These are phyloP conservation scores for Drosophila paulistorum DNA, from an alignment of 1,140 invertebrate genomes.

Conservation along the genomic window DNA sequence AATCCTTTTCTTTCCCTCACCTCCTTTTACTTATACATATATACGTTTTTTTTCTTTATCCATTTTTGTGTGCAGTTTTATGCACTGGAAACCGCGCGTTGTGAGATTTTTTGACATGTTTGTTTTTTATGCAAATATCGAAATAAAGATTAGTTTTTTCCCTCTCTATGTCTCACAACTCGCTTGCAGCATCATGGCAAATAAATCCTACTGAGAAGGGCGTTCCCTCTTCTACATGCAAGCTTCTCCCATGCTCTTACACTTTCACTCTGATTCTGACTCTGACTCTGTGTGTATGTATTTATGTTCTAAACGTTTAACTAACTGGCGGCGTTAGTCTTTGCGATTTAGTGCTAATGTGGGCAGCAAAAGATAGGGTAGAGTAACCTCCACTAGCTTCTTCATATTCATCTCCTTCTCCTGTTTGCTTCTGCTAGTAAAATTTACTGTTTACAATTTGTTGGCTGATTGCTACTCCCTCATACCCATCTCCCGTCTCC, in stretches of 20 bases:
- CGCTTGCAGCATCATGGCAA: slow-evolving; percentile 4
- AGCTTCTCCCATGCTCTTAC: background rate
- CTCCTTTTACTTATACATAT: background rate
- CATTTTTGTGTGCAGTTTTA: slow-evolving; percentile 51
- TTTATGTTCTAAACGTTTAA: slow-evolving; percentile 77
- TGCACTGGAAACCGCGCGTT: slow-evolving; percentile 44
- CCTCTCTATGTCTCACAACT: slow-evolving; percentile 4
- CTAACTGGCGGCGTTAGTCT: slow-evolving; percentile 76
- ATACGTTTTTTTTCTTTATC: slow-evolving; percentile 31
- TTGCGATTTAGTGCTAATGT: slow-evolving; percentile 78
- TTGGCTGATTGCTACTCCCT: slow-evolving; percentile 70
- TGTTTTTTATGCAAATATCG: slow-evolving; percentile 78
- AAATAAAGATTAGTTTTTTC: slow-evolving; percentile 71
- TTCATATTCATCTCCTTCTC: background rate
- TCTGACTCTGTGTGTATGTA: slow-evolving; percentile 33
- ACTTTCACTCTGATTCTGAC: slow-evolving; percentile 8
- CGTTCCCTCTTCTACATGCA: background rate
- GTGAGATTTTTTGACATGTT: slow-evolving; percentile 71
- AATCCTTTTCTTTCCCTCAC: slow-evolving; percentile 44
- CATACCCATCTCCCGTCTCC: background rate
- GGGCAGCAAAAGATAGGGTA: slow-evolving; percentile 15
- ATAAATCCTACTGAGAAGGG: background rate
- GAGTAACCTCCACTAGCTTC: slow-evolving; percentile 1
- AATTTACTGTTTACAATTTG: slow-evolving; percentile 81
- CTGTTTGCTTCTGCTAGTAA: slow-evolving; percentile 28